Evolutionary conservation across 2,797 vertebrate species (phyloP).

Genomic region (Champsocephalus gunnari): DNA sequence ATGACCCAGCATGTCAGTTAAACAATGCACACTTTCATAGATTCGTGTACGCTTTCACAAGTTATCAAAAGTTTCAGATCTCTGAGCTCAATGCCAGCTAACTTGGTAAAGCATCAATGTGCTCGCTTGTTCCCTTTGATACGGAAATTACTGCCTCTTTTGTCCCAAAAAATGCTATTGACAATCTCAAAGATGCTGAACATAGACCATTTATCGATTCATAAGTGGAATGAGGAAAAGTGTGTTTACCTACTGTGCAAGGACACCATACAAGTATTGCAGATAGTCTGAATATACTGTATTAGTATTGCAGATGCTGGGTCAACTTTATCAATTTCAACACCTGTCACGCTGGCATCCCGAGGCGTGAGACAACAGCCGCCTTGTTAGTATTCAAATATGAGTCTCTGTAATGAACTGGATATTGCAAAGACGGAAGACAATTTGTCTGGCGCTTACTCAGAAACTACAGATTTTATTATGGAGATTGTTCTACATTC

Average conservation of each 20-base stretch:
- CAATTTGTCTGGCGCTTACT: conserved; percentile 61
- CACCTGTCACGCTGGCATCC: conserved; percentile 63
- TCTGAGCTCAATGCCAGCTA: conserved; percentile 5
- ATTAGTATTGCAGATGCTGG: conserved; percentile 4
- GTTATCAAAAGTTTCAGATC: neutral
- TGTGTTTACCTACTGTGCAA: neutral
- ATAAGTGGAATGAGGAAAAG: neutral
- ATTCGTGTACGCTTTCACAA: conserved; percentile 22
- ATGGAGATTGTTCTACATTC: conserved; percentile 49
- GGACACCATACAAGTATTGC: no score
- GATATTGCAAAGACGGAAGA: conserved; percentile 60
- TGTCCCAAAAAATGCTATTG: neutral
- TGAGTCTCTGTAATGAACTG: conserved; percentile 58
- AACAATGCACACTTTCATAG: conserved; percentile 11
- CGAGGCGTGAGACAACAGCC: conserved; percentile 45
- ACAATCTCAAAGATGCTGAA: neutral
- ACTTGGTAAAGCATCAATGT: conserved; percentile 1
- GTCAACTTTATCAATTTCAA: conserved; percentile 60
- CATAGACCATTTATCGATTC: neutral
- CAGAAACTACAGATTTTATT: conserved; percentile 57
- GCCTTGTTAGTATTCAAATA: conserved; percentile 69
- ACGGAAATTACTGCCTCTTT: neutral
- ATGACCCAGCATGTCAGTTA: conserved; percentile 19
- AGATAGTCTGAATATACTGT: no score
- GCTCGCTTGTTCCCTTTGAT: neutral